A percentile compares a stretch with the other conserved stretches of the same genome.
phyloP scores from a whole-genome alignment of 2,888 invertebrate genomes.

The Pteria penguin region DNA sequence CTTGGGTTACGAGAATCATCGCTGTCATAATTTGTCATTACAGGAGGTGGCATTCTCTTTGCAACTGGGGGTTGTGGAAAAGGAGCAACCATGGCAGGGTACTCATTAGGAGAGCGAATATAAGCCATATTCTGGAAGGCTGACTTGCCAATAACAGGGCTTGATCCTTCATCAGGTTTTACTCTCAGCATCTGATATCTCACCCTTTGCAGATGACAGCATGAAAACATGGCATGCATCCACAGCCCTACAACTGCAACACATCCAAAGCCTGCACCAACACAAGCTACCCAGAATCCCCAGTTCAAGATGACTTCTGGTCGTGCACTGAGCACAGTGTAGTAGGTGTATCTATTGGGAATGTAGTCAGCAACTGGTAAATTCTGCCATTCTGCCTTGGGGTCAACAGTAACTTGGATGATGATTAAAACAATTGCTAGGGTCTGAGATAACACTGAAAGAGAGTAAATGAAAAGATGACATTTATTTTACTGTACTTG shows the following conservation, averaged over 20 bases:
- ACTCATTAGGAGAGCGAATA: constrained; percentile 13
- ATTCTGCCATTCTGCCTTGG: constrained; percentile 43
- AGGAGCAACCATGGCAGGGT: constrained; percentile 7
- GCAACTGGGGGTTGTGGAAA: too few species aligned
- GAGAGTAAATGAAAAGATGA: neutral
- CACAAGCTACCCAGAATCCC: constrained; percentile 46
- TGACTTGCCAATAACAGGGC: constrained; percentile 18
- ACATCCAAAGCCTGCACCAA: constrained; percentile 41
- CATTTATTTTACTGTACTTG: neutral
- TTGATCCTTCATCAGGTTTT: constrained; percentile 35
- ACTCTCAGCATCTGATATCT: constrained; percentile 33
- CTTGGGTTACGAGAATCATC: too few species aligned
- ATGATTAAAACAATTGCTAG: constrained; percentile 41
- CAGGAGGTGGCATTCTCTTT: too few species aligned
- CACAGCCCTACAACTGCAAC: constrained; percentile 31
- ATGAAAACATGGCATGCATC: constrained; percentile 51
- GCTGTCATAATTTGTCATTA: too few species aligned
- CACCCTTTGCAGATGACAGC: constrained; percentile 36
- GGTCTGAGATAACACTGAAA: constrained; percentile 50
- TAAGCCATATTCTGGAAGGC: constrained; percentile 5
- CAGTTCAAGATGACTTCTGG: constrained; percentile 39
- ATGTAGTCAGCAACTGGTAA: constrained; percentile 46
- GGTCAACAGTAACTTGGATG: constrained; percentile 26
- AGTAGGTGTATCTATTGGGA: constrained; percentile 37
- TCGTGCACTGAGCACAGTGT: constrained; percentile 41